phyloP scores from a whole-genome alignment of 2,113 vertebrate genomes.

The Zosterops pallidus region DNA sequence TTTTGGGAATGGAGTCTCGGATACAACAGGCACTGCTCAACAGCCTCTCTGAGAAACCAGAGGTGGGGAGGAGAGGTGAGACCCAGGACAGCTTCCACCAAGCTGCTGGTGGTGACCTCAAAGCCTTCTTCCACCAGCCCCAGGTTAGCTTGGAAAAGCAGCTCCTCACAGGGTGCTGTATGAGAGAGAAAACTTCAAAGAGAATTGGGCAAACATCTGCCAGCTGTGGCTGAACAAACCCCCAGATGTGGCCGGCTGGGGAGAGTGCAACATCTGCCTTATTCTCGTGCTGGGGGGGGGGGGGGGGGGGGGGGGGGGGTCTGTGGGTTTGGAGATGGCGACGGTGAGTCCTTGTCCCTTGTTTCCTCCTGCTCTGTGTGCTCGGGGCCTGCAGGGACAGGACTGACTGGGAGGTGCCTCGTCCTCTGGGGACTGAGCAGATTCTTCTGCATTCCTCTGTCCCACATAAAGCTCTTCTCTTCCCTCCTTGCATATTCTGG shows the following conservation, averaged over 20 bases:
- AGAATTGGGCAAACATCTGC: neutral
- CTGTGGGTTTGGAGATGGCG: neutral
- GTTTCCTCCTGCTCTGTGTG: neutral
- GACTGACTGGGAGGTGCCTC: neutral
- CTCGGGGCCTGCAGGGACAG: neutral
- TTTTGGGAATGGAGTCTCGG: neutral
- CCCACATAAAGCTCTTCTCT: neutral
- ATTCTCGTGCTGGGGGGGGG: neutral
- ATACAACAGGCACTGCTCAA: neutral
- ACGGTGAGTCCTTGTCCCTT: neutral
- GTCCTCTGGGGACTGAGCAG: neutral
- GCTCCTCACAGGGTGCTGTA: neutral
- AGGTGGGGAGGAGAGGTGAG: neutral
- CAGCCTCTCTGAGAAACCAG: neutral
- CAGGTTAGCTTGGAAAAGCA: neutral
- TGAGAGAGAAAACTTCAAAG: neutral
- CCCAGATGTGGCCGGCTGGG: neutral
- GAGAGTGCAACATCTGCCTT: neutral
- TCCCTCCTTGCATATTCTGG: neutral
- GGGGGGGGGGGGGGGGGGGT: too few relatives aligned
- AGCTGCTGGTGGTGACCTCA: neutral
- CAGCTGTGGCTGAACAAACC: neutral
- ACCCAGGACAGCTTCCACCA: neutral
- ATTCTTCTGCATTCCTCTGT: neutral
- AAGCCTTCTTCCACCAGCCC: neutral